phyloP scores from a whole-genome alignment of 2,797 vertebrate species.

The Macropus fuliginosus region DNA sequence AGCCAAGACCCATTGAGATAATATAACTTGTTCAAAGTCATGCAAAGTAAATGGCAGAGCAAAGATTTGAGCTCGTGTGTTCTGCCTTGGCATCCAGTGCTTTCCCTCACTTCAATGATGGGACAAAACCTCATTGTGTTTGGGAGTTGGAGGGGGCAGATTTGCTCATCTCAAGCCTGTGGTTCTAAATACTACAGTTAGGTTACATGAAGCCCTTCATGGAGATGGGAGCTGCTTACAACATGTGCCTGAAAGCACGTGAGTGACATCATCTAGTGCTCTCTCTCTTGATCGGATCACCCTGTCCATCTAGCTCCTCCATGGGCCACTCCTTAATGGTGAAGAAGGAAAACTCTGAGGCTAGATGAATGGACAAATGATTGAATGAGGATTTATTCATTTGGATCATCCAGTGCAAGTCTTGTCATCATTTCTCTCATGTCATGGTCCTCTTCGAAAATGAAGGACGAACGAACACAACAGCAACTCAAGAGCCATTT shows the following conservation, averaged over 20 bases:
- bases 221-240: slow-evolving; percentile 37
- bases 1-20: background rate
- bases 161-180: slow-evolving; percentile 37
- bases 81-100: background rate
- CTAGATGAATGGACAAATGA: background rate
- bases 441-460: too few species aligned
- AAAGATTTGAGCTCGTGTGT: background rate
- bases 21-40: background rate
- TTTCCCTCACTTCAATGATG: background rate
- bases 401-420: slow-evolving; percentile 10
- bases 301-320: slow-evolving; percentile 6
- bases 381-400: background rate
- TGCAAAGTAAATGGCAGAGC: background rate
- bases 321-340: background rate
- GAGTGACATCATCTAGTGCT: slow-evolving; percentile 7
- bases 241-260: slow-evolving; percentile 12
- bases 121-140: slow-evolving; percentile 38
- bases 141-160: slow-evolving; percentile 22
- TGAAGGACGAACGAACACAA: too few species aligned
- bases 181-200: slow-evolving; percentile 7
- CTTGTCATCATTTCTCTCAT: too few species aligned
- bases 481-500: slow-evolving; percentile 18
- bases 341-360: slow-evolving; percentile 40
- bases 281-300: slow-evolving; percentile 18
- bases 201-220: slow-evolving; percentile 2